phyloP scores from a whole-genome alignment of 2,113 vertebrate species.

The Coturnix japonica region DNA sequence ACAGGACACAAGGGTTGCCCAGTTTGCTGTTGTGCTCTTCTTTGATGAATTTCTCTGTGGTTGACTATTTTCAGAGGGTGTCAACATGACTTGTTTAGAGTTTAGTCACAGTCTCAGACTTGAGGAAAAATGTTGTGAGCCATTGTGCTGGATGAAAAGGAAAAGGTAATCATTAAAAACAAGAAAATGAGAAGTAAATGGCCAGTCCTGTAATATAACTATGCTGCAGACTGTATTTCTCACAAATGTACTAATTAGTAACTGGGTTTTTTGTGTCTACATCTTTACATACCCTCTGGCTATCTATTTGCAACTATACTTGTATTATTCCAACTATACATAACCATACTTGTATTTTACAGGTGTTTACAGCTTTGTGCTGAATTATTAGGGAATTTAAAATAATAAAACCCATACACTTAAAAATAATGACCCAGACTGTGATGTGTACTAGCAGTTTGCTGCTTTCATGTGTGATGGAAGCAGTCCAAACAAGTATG shows the following conservation, averaged over 20 bases:
- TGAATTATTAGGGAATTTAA: neutral
- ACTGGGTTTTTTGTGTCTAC: neutral
- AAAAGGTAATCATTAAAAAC: neutral
- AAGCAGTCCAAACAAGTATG: neutral
- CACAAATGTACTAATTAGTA: neutral
- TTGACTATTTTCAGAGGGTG: neutral
- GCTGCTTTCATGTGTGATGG: neutral
- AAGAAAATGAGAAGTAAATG: neutral
- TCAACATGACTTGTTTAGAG: accelerated
- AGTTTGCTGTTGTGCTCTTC: neutral
- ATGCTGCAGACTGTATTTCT: neutral
- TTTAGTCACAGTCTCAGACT: neutral
- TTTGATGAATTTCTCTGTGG: neutral
- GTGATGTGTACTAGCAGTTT: neutral
- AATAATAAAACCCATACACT: neutral
- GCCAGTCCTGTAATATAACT: neutral
- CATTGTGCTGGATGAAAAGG: neutral
- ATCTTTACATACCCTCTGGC: neutral
- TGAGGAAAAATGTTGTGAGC: neutral
- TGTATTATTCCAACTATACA: too few relatives aligned
- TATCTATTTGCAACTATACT: too few relatives aligned
- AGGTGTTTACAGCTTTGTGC: accelerated
- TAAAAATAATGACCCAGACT: neutral
- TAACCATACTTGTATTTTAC: too few relatives aligned
- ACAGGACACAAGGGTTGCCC: neutral